phyloP scores from a whole-genome alignment of 2,797 vertebrate genomes.

The Pseudocheirus occidentalis region DNA sequence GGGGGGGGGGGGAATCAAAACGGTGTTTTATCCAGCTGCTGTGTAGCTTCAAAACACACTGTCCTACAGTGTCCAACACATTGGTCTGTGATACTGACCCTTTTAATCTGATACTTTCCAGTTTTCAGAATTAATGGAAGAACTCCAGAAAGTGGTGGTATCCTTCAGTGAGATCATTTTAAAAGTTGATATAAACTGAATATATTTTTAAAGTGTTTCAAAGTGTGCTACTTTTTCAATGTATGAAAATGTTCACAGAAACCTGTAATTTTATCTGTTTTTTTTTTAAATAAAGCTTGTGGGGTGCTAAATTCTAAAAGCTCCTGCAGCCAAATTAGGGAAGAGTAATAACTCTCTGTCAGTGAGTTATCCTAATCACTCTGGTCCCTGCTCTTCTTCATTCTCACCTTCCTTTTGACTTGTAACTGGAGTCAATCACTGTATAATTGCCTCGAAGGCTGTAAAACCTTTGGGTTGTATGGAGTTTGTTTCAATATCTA shows the following conservation, averaged over 20 bases:
- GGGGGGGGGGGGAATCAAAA: conserved; percentile 28
- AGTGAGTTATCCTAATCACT: conserved; percentile 35
- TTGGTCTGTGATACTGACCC: conserved; percentile 37
- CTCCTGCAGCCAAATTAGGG: conserved; percentile 63
- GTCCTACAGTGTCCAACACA: conserved; percentile 26
- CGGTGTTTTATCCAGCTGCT: conserved; percentile 37
- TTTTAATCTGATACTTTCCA: not conserved
- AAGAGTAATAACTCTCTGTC: conserved; percentile 48
- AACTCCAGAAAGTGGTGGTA: not conserved
- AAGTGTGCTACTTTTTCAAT: conserved; percentile 55
- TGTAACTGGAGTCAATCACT: conserved; percentile 51
- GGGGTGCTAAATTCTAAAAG: conserved; percentile 46
- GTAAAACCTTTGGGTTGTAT: conserved; percentile 56
- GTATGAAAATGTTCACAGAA: conserved; percentile 59
- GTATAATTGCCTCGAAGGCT: conserved; percentile 56
- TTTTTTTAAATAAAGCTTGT: not conserved
- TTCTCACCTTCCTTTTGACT: not conserved
- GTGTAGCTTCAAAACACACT: conserved; percentile 35
- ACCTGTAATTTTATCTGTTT: conserved; percentile 60
- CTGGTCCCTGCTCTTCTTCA: conserved; percentile 19
- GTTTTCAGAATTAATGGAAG: not conserved
- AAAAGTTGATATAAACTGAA: conserved; percentile 50
- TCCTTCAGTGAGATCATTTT: conserved; percentile 49
- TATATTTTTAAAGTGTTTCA: conserved; percentile 63
- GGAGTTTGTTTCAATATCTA: conserved; percentile 63